Percentiles rank a stretch among this genome's conserved stretches.
Evolutionary conservation across 2,113 vertebrate species (phyloP).

Genomic region (Microtus oregoni): DNA sequence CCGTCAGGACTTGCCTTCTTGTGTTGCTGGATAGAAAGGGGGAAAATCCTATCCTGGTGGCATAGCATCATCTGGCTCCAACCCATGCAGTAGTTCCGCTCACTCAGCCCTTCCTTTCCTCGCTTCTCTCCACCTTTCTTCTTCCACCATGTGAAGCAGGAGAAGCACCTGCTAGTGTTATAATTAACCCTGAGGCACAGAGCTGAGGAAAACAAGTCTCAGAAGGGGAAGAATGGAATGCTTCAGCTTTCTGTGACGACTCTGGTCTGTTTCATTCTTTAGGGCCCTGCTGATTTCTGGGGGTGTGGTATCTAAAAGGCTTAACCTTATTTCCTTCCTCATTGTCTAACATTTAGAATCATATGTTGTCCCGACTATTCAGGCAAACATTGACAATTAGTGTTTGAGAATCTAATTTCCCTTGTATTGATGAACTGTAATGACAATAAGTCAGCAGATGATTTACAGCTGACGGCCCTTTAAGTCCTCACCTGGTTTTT

Average conservation of each 20-base stretch:
- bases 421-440: background rate
- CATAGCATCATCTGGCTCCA: background rate
- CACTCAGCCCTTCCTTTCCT: background rate
- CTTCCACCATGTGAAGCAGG: background rate
- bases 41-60: background rate
- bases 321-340: background rate
- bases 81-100: background rate
- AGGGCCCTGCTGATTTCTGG: background rate
- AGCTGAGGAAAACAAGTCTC: background rate
- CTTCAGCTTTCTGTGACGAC: background rate
- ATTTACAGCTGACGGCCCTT: background rate
- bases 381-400: background rate
- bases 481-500: background rate
- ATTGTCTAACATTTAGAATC: background rate
- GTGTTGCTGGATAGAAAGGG: background rate
- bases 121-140: background rate
- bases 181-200: background rate
- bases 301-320: background rate
- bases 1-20: background rate
- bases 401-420: slow-evolving; percentile 1
- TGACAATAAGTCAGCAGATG: background rate
- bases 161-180: background rate
- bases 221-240: background rate
- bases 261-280: background rate
- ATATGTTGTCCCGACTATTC: background rate